Conservation (phyloP, 2,113 vertebrate genomes). For the Chamaetylas fuelleborni region DNA sequence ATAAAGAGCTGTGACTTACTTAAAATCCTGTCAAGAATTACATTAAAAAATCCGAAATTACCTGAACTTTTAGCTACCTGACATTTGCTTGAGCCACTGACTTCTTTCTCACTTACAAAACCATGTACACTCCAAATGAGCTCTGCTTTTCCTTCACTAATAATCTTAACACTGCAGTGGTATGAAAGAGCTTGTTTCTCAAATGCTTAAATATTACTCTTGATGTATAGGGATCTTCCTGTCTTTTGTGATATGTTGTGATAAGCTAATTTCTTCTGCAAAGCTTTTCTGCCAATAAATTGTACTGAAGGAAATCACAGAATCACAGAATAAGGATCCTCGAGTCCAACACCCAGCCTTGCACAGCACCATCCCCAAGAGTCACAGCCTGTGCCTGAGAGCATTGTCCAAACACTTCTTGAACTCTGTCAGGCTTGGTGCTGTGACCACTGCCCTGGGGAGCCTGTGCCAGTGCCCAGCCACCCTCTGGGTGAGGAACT, state of each 20-base stretch:
- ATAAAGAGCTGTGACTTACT: background rate
- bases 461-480: background rate
- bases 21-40: background rate
- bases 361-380: background rate
- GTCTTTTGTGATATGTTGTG: conserved; percentile 20
- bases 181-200: background rate
- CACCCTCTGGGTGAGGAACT: background rate
- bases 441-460: background rate
- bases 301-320: background rate
- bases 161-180: background rate
- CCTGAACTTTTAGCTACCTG: background rate
- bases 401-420: background rate
- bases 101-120: background rate
- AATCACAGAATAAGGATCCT: background rate
- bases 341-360: too few relatives aligned
- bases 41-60: background rate
- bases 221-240: conserved; percentile 1
- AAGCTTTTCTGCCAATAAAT: background rate
- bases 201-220: background rate
- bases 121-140: background rate
- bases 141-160: background rate
- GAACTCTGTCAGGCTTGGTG: too few relatives aligned
- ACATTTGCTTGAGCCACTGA: background rate
- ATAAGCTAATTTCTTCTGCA: conserved; percentile 16
- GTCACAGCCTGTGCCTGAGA: accelerated